A percentile compares a stretch with the other conserved stretches of the same genome.
Conservation (phyloP, 2,797 vertebrate species). For the Falco novaeseelandiae region DNA sequence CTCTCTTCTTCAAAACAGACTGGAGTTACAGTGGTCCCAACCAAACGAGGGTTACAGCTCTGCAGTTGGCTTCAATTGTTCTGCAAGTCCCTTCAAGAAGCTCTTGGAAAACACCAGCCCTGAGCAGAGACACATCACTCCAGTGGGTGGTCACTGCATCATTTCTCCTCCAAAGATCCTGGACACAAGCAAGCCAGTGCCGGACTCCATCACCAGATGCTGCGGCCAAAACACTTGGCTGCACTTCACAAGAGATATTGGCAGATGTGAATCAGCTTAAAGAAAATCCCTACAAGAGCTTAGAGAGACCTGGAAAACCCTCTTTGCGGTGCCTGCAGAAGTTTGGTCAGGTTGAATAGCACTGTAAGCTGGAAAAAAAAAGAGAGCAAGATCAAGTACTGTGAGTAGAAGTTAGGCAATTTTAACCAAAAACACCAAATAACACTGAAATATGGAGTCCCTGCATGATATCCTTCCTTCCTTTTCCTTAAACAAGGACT, state of each 20-base stretch:
- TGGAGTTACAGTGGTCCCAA: background rate
- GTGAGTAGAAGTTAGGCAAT: background rate
- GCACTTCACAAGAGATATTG: conserved; percentile 4
- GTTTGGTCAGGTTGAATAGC: background rate
- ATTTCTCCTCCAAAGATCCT: background rate
- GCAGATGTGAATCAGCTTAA: background rate
- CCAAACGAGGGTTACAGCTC: background rate
- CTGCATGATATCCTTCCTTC: background rate
- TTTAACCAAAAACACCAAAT: background rate
- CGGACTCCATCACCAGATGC: background rate
- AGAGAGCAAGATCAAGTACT: background rate
- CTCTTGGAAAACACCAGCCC: background rate
- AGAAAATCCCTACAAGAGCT: background rate
- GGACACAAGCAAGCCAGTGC: background rate
- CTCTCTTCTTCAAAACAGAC: background rate
- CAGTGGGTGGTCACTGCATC: background rate
- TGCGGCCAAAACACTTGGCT: background rate
- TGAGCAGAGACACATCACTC: background rate
- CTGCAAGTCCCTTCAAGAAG: background rate
- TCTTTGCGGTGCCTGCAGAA: background rate
- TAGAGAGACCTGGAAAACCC: background rate
- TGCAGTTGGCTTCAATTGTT: background rate
- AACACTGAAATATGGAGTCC: background rate
- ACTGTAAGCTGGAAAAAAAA: background rate
- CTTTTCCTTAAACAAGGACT: background rate